Percentiles rank a stretch among this genome's conserved stretches.
Conservation (phyloP, 2,888 invertebrate genomes). For the Orthosia gothica region DNA sequence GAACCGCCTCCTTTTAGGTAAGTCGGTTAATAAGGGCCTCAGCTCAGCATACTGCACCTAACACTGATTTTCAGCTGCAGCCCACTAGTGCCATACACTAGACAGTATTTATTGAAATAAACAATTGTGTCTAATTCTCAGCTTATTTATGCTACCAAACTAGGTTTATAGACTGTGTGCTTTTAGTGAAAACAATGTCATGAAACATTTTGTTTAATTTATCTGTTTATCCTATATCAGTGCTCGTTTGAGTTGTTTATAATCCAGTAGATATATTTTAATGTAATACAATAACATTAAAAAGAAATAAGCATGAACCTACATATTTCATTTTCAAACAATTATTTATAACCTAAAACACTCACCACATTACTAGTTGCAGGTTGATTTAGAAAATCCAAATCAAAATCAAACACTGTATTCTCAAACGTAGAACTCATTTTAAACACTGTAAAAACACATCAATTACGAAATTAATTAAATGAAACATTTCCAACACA, state of each 20-base stretch:
- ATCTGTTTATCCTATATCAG: not conserved
- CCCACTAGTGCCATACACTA: too few relatives aligned
- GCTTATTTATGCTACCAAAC: not conserved
- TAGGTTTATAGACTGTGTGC: not conserved
- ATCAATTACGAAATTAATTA: conserved; percentile 9
- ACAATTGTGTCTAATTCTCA: not conserved
- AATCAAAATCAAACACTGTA: conserved; percentile 79
- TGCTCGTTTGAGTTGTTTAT: not conserved
- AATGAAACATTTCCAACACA: conserved; percentile 23
- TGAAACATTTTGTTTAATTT: not conserved
- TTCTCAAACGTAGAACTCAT: conserved; percentile 63
- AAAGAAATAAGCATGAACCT: not conserved
- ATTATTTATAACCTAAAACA: conserved; percentile 66
- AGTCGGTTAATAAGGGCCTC: too few relatives aligned
- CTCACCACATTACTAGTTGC: conserved; percentile 75
- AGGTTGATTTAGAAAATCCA: conserved; percentile 77
- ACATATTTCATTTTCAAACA: not conserved
- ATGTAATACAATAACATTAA: not conserved
- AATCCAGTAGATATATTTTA: not conserved
- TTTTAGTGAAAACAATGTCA: not conserved
- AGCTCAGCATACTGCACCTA: too few relatives aligned
- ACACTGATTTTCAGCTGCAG: too few relatives aligned
- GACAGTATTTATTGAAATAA: not conserved
- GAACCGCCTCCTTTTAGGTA: too few relatives aligned
- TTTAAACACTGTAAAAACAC: conserved; percentile 24